Percentiles rank a stretch among this genome's conserved stretches.
Evolutionary conservation across 2,113 vertebrate species (phyloP).

Genomic region (Cnemophilus loriae): DNA sequence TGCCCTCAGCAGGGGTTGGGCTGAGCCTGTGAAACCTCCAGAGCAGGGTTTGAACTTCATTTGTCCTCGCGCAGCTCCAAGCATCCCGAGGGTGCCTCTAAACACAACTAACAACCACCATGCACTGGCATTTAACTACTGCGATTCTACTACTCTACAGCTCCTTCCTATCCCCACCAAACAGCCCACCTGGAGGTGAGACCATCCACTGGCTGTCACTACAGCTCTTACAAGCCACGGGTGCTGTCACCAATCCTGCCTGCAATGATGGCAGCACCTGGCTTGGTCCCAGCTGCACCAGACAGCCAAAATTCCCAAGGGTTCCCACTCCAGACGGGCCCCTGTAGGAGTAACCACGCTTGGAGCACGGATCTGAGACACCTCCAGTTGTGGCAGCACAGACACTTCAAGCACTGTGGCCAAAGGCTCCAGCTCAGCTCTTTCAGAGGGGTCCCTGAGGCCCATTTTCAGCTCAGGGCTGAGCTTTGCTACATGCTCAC

Average conservation of each 20-base stretch:
- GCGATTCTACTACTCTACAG: not conserved
- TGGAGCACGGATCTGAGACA: not conserved
- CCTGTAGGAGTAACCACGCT: not conserved
- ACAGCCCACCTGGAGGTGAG: not conserved
- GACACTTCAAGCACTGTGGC: not conserved
- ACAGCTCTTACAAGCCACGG: not conserved
- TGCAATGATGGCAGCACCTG: not conserved
- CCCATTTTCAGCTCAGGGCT: not conserved
- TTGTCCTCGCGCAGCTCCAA: not conserved
- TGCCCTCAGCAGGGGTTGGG: not conserved
- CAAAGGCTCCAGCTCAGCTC: not conserved
- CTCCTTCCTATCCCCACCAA: not conserved
- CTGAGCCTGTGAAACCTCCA: not conserved
- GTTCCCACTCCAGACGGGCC: not conserved
- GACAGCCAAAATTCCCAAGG: not conserved
- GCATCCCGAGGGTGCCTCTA: not conserved
- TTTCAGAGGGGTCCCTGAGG: not conserved
- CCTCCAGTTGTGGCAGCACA: not conserved
- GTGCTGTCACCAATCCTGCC: not conserved
- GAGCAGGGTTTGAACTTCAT: not conserved
- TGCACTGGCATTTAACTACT: not conserved
- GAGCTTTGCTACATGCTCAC: not conserved
- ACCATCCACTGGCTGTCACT: not conserved
- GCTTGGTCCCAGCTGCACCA: not conserved
- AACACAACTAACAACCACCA: constrained; percentile 7